A percentile compares a stretch with the other conserved stretches of the same genome.
Conservation (phyloP, 2,113 vertebrate genomes). For the Martes martes region DNA sequence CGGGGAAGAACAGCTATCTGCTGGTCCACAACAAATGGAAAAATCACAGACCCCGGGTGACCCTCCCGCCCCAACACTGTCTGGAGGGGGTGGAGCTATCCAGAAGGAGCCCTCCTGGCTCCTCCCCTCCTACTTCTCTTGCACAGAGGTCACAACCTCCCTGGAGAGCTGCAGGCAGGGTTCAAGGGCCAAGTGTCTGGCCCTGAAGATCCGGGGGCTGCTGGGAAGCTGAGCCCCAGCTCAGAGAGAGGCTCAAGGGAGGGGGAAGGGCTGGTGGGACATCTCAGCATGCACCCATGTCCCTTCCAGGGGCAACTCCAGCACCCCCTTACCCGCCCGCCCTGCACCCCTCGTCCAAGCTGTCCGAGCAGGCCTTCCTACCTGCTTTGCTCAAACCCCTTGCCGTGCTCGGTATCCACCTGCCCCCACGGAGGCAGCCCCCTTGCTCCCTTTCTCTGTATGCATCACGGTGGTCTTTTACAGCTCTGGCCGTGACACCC, state of each 20-base stretch:
- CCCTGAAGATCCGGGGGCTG: background rate
- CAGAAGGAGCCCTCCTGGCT: background rate
- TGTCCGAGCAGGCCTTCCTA: background rate
- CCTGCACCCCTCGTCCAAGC: background rate
- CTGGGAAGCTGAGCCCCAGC: background rate
- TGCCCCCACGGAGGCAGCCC: background rate
- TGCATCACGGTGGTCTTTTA: fast-evolving
- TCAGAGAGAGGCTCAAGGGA: background rate
- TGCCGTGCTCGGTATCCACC: background rate
- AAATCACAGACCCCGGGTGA: background rate
- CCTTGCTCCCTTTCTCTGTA: background rate
- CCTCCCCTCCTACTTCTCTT: background rate
- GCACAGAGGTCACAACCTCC: background rate
- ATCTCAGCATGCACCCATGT: background rate
- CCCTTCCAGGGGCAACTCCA: background rate
- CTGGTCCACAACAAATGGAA: background rate
- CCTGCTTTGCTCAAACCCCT: background rate
- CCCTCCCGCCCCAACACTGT: fast-evolving
- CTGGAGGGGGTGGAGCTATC: fast-evolving
- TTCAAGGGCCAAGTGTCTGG: background rate
- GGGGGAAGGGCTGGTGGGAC: no score
- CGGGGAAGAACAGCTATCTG: background rate
- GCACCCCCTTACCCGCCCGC: no score
- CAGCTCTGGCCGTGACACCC: fast-evolving
- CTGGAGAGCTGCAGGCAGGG: background rate